Conservation (phyloP, 2,113 vertebrate genomes). For the Halichoeres trimaculatus region DNA sequence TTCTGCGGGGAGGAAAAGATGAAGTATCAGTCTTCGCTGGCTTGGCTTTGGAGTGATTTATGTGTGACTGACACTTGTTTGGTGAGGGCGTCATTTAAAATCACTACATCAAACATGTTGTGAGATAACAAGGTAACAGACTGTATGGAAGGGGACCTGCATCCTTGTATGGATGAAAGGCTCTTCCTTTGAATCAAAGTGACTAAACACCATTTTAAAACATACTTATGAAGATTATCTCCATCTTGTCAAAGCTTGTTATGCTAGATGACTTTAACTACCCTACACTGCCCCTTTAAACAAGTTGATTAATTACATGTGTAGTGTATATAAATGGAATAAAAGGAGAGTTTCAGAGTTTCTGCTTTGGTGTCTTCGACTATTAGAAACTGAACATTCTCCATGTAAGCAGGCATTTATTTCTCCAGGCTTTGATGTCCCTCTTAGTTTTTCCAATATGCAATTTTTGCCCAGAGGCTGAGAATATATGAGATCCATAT, state of each 20-base stretch:
- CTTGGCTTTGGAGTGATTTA: slow-evolving; percentile 39
- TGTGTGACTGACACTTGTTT: slow-evolving; percentile 15
- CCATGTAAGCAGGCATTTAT: not conserved
- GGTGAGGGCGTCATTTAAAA: not conserved
- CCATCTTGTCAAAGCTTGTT: too few relatives aligned
- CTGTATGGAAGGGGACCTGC: too few relatives aligned
- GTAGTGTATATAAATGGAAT: too few relatives aligned
- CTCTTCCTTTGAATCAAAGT: too few relatives aligned
- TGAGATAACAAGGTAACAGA: too few relatives aligned
- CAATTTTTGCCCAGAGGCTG: not conserved
- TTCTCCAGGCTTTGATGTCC: not conserved
- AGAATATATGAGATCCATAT: not conserved
- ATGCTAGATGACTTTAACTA: too few relatives aligned
- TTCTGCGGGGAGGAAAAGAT: slow-evolving; percentile 23
- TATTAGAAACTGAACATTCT: not conserved
- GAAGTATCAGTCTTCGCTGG: slow-evolving; percentile 29
- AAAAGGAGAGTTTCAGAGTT: not conserved
- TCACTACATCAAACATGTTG: too few relatives aligned
- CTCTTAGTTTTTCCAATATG: not conserved
- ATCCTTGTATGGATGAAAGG: too few relatives aligned
- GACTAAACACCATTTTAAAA: too few relatives aligned
- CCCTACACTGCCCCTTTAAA: too few relatives aligned
- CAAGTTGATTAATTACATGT: too few relatives aligned
- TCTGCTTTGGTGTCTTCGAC: not conserved
- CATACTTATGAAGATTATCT: too few relatives aligned